These are phyloP conservation scores for Apamea anceps DNA, from an alignment of 2,888 invertebrate species.

Conservation along the genomic window DNA sequence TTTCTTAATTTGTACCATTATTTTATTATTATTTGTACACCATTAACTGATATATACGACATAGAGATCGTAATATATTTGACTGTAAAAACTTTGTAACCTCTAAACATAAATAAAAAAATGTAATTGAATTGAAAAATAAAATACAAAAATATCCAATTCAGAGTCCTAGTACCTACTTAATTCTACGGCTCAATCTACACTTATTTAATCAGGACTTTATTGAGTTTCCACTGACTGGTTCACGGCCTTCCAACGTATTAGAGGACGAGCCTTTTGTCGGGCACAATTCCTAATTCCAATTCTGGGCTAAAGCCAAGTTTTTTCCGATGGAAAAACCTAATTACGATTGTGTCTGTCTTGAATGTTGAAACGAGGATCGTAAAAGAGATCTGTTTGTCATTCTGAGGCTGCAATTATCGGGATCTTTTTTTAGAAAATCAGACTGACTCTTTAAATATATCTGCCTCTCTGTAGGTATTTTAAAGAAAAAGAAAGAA, in stretches of 20 bases:
- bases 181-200: constrained; percentile 10
- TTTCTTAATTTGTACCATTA: no score
- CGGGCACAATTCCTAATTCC: constrained; percentile 47
- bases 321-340: constrained; percentile 43
- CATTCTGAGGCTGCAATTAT: constrained; percentile 32
- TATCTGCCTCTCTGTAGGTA: neutral
- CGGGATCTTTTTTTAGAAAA: constrained; percentile 2
- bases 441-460: neutral
- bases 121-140: neutral
- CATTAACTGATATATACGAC: no score
- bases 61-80: no score
- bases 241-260: constrained; percentile 36
- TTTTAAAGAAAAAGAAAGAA: neutral
- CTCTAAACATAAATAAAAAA: no score
- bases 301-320: constrained; percentile 58
- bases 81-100: no score
- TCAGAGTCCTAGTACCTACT: constrained; percentile 1
- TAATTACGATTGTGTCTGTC: constrained; percentile 46
- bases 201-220: constrained; percentile 45
- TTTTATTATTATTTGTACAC: no score
- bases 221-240: constrained; percentile 36
- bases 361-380: constrained; percentile 8
- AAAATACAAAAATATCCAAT: constrained; percentile 3
- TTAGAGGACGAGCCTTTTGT: constrained; percentile 37
- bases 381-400: constrained; percentile 30